Evolutionary conservation across 2,113 vertebrate species (phyloP).

Genomic region (Naja naja): DNA sequence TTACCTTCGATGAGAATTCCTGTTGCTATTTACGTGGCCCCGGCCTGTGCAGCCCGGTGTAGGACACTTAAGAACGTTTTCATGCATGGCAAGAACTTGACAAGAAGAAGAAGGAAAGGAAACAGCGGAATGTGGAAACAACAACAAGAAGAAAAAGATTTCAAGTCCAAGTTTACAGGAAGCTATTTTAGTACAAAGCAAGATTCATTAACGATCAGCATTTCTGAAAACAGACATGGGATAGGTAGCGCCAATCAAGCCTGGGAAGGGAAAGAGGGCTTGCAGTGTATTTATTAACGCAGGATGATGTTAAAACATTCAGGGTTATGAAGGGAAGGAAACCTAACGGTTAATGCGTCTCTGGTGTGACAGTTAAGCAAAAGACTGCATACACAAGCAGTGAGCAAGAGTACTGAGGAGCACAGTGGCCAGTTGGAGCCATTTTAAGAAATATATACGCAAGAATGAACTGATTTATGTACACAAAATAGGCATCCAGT

Average conservation of each 20-base stretch:
- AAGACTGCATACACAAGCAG: slow-evolving; percentile 36
- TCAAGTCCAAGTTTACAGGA: slow-evolving; percentile 71
- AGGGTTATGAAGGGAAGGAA: slow-evolving; percentile 45
- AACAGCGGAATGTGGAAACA: slow-evolving; percentile 78
- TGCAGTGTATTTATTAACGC: slow-evolving; percentile 41
- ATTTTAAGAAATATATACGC: slow-evolving; percentile 37
- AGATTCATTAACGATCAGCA: slow-evolving; percentile 62
- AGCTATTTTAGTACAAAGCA: slow-evolving; percentile 64
- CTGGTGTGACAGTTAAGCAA: slow-evolving; percentile 39
- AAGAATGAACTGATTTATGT: slow-evolving; percentile 40
- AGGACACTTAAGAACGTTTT: slow-evolving; percentile 99
- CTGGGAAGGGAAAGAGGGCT: slow-evolving; percentile 46
- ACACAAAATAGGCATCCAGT: slow-evolving; percentile 48
- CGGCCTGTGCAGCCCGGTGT: slow-evolving; percentile 99
- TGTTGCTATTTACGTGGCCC: slow-evolving; percentile 99
- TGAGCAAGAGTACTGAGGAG: slow-evolving; percentile 36
- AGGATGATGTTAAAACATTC: slow-evolving; percentile 42
- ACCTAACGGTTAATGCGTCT: slow-evolving; percentile 38
- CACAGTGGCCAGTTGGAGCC: slow-evolving; percentile 34
- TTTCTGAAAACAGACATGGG: slow-evolving; percentile 64
- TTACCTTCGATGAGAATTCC: slow-evolving; percentile 99
- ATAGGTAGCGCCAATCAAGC: slow-evolving; percentile 66
- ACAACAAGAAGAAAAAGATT: slow-evolving; percentile 68
- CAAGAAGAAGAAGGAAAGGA: slow-evolving; percentile 87
- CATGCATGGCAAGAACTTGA: slow-evolving; percentile 99